Percentiles rank a stretch among this genome's conserved stretches.
phyloP scores from a whole-genome alignment of 2,113 vertebrate genomes.

The Phasianus colchicus region DNA sequence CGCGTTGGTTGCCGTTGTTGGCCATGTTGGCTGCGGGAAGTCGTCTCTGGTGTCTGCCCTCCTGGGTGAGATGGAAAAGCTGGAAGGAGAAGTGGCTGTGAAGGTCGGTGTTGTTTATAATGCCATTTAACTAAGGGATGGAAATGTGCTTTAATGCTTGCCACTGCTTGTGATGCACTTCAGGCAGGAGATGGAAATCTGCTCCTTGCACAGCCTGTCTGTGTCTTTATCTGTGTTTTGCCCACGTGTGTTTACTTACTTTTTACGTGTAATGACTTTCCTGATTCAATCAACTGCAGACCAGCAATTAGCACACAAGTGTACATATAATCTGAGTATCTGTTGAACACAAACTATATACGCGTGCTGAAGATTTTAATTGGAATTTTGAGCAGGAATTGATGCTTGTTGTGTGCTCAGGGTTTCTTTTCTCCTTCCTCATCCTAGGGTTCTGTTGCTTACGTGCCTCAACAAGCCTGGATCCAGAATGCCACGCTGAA shows the following conservation, averaged over 20 bases:
- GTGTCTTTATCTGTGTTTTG: background rate
- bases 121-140: background rate
- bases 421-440: background rate
- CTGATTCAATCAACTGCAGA: background rate
- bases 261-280: background rate
- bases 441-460: slow-evolving; percentile 92
- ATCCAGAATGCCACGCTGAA: slow-evolving; percentile 94
- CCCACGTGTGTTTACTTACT: background rate
- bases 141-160: background rate
- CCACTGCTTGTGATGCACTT: background rate
- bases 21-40: slow-evolving; percentile 96
- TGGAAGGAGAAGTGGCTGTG: slow-evolving; percentile 88
- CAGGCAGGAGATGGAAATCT: background rate
- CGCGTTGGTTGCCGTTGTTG: slow-evolving; percentile 92
- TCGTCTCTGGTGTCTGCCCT: slow-evolving; percentile 93
- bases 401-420: background rate
- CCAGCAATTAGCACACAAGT: background rate
- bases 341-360: background rate
- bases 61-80: slow-evolving; percentile 95
- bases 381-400: background rate
- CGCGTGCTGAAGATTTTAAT: background rate
- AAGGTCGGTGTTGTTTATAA: slow-evolving; percentile 78
- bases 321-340: background rate
- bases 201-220: background rate
- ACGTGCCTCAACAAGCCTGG: slow-evolving; percentile 96